phyloP scores from a whole-genome alignment of 2,888 invertebrate species.

The Uropetala carovei region DNA sequence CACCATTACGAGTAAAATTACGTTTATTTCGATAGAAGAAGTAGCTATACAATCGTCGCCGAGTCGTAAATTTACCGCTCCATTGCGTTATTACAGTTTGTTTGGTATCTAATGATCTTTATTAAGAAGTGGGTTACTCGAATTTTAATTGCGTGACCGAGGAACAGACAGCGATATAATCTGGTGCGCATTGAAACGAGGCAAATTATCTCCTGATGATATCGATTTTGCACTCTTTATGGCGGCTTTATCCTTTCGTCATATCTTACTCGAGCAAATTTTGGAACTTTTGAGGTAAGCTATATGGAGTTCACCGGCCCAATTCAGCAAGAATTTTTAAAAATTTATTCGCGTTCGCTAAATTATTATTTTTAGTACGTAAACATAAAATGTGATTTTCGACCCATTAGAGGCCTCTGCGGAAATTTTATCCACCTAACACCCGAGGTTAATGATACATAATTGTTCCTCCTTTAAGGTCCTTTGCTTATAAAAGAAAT shows the following conservation, averaged over 20 bases:
- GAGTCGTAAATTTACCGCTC: neutral
- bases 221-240: neutral
- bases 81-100: neutral
- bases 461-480: too few species aligned
- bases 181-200: neutral
- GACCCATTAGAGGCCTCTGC: too few species aligned
- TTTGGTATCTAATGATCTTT: neutral
- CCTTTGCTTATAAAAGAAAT: too few species aligned
- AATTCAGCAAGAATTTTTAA: too few species aligned
- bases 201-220: neutral
- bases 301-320: too few species aligned
- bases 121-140: neutral
- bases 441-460: too few species aligned
- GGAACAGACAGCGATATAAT: neutral
- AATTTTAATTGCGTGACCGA: conserved; percentile 25
- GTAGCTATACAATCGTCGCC: neutral
- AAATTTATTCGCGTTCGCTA: too few species aligned
- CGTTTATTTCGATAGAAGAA: neutral
- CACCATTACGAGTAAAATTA: neutral
- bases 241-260: neutral
- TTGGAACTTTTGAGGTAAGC: neutral
- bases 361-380: too few species aligned
- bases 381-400: too few species aligned
- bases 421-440: too few species aligned
- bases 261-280: neutral